Conservation (phyloP, 2,113 vertebrate species). For the Pterophyllum scalare region DNA sequence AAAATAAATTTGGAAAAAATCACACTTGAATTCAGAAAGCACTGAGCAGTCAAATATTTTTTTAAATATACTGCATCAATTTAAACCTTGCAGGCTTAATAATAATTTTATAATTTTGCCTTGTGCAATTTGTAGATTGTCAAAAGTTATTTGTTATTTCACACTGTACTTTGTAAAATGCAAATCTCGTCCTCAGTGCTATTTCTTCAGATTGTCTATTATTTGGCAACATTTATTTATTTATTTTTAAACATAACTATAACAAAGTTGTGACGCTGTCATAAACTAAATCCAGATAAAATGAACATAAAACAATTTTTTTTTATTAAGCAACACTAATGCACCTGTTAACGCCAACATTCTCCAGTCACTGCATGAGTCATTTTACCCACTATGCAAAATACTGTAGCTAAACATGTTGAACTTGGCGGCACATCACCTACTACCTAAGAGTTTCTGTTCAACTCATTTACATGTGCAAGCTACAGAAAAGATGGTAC, state of each 20-base stretch:
- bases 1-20: constrained; percentile 44
- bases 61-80: constrained; percentile 18
- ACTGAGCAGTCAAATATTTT: constrained; percentile 34
- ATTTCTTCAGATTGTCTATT: background rate
- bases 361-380: background rate
- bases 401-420: background rate
- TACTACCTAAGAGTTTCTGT: constrained; percentile 48
- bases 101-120: too few species aligned
- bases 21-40: constrained; percentile 42
- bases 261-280: background rate
- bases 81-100: constrained; percentile 15
- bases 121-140: too few species aligned
- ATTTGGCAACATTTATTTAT: background rate
- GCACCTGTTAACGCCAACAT: background rate
- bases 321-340: too few species aligned
- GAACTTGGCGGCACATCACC: constrained; percentile 47
- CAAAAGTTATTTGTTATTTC: too few species aligned
- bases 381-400: background rate
- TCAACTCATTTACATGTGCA: constrained; percentile 71
- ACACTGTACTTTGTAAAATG: background rate
- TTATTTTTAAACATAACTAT: background rate
- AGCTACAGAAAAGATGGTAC: constrained; percentile 69
- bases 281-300: background rate
- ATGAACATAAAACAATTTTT: background rate
- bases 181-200: background rate